Percentiles rank a stretch among this genome's conserved stretches.
These are phyloP conservation scores for Cephus pulcher DNA, from an alignment of 2,888 invertebrate genomes.

Conservation along the genomic window DNA sequence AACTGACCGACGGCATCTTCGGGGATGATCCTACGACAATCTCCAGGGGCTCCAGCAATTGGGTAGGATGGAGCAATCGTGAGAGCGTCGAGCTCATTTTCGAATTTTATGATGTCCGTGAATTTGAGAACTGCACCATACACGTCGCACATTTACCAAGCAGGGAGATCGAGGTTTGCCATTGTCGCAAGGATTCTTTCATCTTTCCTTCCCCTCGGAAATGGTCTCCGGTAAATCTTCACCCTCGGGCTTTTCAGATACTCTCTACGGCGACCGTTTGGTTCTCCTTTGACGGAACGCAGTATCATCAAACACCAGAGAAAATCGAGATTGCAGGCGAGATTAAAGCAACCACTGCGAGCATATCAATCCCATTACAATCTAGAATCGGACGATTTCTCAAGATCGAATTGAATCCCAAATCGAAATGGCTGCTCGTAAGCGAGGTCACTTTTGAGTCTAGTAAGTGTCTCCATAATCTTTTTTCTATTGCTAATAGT, in stretches of 20 bases:
- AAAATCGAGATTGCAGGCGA: conserved; percentile 73
- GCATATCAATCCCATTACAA: conserved; percentile 80
- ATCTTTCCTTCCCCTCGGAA: background rate
- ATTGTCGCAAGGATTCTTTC: conserved; percentile 4
- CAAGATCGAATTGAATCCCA: conserved; percentile 80
- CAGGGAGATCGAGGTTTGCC: conserved; percentile 80
- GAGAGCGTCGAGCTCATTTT: conserved; percentile 81
- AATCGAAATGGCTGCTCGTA: conserved; percentile 87
- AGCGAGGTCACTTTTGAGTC: conserved; percentile 90
- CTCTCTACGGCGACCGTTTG: conserved; percentile 82
- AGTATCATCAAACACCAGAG: conserved; percentile 78
- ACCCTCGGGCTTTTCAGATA: conserved; percentile 68
- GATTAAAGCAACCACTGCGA: conserved; percentile 66
- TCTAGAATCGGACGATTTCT: conserved; percentile 82
- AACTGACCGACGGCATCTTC: conserved; percentile 80
- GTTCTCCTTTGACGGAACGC: conserved; percentile 83
- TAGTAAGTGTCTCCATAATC: conserved; percentile 68
- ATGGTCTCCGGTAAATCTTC: background rate
- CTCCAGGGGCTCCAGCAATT: conserved; percentile 65
- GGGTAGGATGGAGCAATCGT: conserved; percentile 89
- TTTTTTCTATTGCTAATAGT: background rate
- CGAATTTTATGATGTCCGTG: conserved; percentile 81
- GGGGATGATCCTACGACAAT: conserved; percentile 70
- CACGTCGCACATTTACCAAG: conserved; percentile 74
- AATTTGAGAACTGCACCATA: conserved; percentile 71